A percentile compares a stretch with the other conserved stretches of the same genome.
Evolutionary conservation across 2,888 invertebrate genomes (phyloP).

Genomic region (Agrotis puta): DNA sequence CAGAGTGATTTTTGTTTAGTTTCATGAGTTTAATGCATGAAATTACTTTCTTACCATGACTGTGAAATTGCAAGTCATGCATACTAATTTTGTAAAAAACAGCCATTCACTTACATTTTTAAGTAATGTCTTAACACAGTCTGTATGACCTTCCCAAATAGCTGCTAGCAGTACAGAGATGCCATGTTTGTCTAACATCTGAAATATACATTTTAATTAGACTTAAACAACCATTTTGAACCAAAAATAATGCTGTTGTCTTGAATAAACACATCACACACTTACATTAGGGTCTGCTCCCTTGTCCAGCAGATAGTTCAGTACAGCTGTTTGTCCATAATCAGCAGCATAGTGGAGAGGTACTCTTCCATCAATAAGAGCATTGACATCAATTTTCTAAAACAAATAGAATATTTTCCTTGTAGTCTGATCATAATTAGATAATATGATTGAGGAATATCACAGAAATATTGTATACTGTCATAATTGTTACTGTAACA

Average conservation of each 20-base stretch:
- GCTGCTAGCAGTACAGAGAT: constrained; percentile 98
- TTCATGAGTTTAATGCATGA: constrained; percentile 2
- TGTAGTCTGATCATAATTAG: not conserved
- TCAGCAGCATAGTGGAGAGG: constrained; percentile 98
- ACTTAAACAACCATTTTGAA: constrained; percentile 5
- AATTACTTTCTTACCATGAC: constrained; percentile 17
- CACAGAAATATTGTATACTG: not conserved
- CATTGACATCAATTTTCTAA: constrained; percentile 96
- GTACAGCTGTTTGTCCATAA: constrained; percentile 97
- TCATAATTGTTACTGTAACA: not conserved
- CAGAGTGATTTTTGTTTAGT: not conserved
- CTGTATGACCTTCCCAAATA: constrained; percentile 98
- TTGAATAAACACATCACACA: constrained; percentile 59
- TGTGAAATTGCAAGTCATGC: constrained; percentile 57
- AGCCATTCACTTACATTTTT: constrained; percentile 93
- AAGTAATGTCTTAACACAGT: constrained; percentile 96
- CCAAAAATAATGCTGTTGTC: not conserved
- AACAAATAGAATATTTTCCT: constrained; percentile 50
- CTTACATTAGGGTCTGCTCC: constrained; percentile 98
- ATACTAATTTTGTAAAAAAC: constrained; percentile 30
- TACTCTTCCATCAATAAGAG: constrained; percentile 96
- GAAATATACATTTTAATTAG: constrained; percentile 57
- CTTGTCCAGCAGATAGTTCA: constrained; percentile 96
- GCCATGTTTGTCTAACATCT: constrained; percentile 98
- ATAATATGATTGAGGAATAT: not conserved